Conservation (phyloP, 1,140 invertebrate species). For the Geopemphigus sp. region DNA sequence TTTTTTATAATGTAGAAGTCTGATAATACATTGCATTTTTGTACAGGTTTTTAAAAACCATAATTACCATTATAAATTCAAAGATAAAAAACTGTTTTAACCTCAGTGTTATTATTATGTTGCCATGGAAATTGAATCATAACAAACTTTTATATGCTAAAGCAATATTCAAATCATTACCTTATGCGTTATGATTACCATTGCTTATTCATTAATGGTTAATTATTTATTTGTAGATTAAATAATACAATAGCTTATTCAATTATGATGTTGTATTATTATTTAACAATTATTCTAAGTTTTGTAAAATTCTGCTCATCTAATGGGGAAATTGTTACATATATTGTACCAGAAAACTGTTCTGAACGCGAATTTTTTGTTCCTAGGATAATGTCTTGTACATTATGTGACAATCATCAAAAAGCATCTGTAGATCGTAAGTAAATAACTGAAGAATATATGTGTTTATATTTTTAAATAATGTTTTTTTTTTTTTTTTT, state of each 20-base stretch:
- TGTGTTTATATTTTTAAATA: background rate
- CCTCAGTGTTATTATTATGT: conserved; percentile 32
- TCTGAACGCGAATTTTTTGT: conserved; percentile 28
- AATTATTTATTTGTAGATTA: conserved; percentile 42
- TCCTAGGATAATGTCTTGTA: conserved; percentile 25
- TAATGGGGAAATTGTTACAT: conserved; percentile 35
- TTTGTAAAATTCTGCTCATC: background rate
- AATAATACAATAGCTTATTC: background rate
- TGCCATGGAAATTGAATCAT: conserved; percentile 40
- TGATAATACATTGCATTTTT: conserved; percentile 5
- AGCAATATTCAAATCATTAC: background rate
- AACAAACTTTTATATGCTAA: conserved; percentile 13
- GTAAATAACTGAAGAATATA: background rate
- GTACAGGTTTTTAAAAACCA: background rate
- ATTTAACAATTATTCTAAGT: background rate
- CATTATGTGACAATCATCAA: background rate
- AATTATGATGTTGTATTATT: conserved; percentile 26
- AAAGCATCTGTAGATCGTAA: conserved; percentile 33
- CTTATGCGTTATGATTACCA: conserved; percentile 1
- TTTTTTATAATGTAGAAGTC: conserved; percentile 21
- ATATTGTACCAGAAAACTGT: conserved; percentile 21
- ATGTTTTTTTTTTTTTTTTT: background rate
- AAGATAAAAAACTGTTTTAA: background rate
- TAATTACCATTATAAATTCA: background rate
- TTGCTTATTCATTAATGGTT: background rate